Percentiles rank a stretch among this genome's conserved stretches.
phyloP scores from a whole-genome alignment of 2,797 vertebrate species.

The Characodon lateralis region DNA sequence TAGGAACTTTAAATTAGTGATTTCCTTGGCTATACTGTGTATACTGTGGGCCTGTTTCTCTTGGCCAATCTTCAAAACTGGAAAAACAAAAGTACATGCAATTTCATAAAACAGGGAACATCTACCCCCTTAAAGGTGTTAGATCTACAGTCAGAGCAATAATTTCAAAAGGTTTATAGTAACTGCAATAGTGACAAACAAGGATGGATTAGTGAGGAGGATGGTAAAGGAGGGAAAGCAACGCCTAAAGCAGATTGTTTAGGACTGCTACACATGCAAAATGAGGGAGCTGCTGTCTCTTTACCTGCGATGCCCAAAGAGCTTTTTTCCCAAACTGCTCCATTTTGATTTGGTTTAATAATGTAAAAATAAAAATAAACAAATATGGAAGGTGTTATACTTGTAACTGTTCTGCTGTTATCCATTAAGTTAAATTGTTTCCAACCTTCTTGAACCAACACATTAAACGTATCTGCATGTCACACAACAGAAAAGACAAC shows the following conservation, averaged over 20 bases:
- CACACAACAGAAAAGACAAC: too few species aligned
- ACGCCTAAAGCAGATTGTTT: neutral
- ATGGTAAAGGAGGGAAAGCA: neutral
- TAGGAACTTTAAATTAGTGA: neutral
- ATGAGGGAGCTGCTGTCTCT: neutral
- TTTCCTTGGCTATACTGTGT: too few species aligned
- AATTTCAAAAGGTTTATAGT: neutral
- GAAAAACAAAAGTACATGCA: neutral
- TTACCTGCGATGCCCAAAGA: neutral
- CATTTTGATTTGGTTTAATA: neutral
- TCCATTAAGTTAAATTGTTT: neutral
- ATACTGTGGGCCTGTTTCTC: too few species aligned
- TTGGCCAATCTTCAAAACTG: too few species aligned
- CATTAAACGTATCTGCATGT: neutral
- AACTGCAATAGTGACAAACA: neutral
- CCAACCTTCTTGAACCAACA: neutral
- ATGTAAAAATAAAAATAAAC: neutral
- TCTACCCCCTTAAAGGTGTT: neutral
- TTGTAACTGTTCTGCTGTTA: neutral
- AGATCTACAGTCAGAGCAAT: neutral
- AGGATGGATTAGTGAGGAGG: neutral
- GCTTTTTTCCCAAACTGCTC: neutral
- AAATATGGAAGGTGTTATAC: neutral
- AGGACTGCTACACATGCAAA: neutral
- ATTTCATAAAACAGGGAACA: neutral